Conservation (phyloP, 1,140 invertebrate species). For the Papilio machaon region DNA sequence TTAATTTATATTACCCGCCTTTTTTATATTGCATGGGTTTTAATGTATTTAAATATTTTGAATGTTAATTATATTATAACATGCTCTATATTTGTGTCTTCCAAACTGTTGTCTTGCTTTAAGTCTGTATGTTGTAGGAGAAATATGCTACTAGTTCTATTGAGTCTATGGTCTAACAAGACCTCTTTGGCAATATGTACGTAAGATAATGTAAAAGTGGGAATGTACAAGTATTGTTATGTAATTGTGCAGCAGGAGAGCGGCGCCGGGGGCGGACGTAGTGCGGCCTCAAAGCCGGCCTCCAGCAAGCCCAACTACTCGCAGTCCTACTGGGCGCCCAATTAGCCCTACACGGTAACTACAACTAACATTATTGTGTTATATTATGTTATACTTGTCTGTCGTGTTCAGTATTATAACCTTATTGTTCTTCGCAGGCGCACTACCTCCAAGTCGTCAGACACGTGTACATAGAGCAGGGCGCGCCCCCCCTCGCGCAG, state of each 20-base stretch:
- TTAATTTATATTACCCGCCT: constrained; percentile 41
- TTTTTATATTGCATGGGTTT: constrained; percentile 34
- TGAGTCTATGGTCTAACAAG: too few species aligned
- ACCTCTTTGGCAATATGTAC: neutral
- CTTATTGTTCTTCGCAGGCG: constrained; percentile 41
- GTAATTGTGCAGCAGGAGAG: constrained; percentile 56
- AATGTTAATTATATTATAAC: neutral
- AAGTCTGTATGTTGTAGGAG: too few species aligned
- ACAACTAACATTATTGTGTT: neutral
- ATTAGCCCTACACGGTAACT: constrained; percentile 57
- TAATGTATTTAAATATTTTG: constrained; percentile 19
- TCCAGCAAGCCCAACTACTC: constrained; percentile 75
- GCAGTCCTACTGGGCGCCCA: constrained; percentile 79
- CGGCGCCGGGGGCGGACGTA: constrained; percentile 57
- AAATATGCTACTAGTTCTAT: too few species aligned
- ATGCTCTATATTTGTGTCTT: too few species aligned
- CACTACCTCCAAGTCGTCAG: constrained; percentile 45
- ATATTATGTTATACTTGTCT: neutral
- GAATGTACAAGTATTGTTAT: neutral
- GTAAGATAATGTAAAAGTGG: neutral
- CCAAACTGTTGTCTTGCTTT: too few species aligned
- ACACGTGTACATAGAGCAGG: constrained; percentile 51
- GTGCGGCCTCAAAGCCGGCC: constrained; percentile 61
- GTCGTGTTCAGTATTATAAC: neutral
- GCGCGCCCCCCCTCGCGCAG: constrained; percentile 36